Base-by-base conservation (phyloP, 2,888 invertebrate species). In the Atrina japonica region DNA sequence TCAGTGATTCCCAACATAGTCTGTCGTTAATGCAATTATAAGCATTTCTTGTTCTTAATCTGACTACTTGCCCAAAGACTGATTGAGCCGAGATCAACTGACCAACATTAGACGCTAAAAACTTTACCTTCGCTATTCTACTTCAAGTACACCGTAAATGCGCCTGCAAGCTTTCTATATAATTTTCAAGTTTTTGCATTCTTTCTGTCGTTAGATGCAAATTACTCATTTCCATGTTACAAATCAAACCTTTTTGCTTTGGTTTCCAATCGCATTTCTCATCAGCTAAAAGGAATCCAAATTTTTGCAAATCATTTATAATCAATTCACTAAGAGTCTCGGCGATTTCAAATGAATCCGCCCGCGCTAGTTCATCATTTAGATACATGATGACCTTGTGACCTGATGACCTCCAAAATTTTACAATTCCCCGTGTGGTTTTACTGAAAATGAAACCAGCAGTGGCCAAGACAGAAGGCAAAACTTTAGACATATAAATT, bases 231-330 rank as follows among this genome's bases (percentile, higher is more conserved):
- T 40, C 18, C 14, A 65, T 61, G 40, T 75, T 45, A 69, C 73
- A 73, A 9, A 43, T 53, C 11, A 61, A 72, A 14, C 76, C 76
- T 3, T 30, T n/a, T 30, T 70, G 59, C 23, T 52, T 21, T 11
- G 75, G 63, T 35, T 18, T n/a, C 77, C 79, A 77, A 5, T 6
- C 9, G 21, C 73, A 77, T 59, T 77, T 77, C 7, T 70, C 71
- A 11, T 76, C 59, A 14, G 80, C 76, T 18, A 77, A 50, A 11
- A 80, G 25, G 63, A 77, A 77, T 0, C 79, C 77, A 23, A 77
- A 75, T 2, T 73, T 23, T 16, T 23, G 18, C n/a, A 79, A 59
- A 49, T 69, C 56, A 21, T 53, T 18, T 25, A 64, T 63, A 11
- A 74, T 61, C 40, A 50, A 49, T 30, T 52, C 23, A 27, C 64